Base-by-base conservation (phyloP, 1,140 invertebrate genomes). In the Anoplolepis gracilipes region DNA sequence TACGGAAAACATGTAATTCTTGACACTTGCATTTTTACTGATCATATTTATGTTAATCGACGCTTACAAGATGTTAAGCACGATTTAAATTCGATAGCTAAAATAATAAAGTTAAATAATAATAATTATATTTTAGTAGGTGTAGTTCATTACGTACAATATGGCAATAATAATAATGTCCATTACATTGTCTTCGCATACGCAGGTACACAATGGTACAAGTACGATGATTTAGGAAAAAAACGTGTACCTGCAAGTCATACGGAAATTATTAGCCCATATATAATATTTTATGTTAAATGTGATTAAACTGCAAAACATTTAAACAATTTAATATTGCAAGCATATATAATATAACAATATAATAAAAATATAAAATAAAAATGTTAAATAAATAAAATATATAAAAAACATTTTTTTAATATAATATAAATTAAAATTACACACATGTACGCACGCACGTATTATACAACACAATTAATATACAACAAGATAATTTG, bases 91-190 rank as follows among this genome's bases (percentile, higher is more conserved):
- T 72, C 46, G 0, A n/a, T 72, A 10, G 46, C 69, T 10, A 70
- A 70, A 53, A 30, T 0, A 3, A 30, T 70, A 7, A 30, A 2
- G 19, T 10, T 72, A 5, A 72, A 49, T 19, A 1, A 53, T 16
- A 53, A 10, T 30, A 49, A 28, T 33, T 72, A 53, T n/a, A 13
- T 70, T 8, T 6, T 70, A 11, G 46, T 19, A 30, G 67, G 42
- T 70, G 16, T 70, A 11, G 42, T 70, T 1, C 67, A 70, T 53
- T 70, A 70, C n/a, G 53, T 11, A 70, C 25, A 46, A 7, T 49
- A 30, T 11, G 25, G 1, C 0, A 46, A 70, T n/a, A 30, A n/a
- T n/a, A 33, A 49, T 4, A 49, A 46, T 30, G 67, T 42, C 4
- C 42, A 70, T 30, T 70, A 70, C n/a, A 70, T 30, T 10, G 46